phyloP scores from a whole-genome alignment of 1,140 invertebrate species.

The Camponotus vicinus region DNA sequence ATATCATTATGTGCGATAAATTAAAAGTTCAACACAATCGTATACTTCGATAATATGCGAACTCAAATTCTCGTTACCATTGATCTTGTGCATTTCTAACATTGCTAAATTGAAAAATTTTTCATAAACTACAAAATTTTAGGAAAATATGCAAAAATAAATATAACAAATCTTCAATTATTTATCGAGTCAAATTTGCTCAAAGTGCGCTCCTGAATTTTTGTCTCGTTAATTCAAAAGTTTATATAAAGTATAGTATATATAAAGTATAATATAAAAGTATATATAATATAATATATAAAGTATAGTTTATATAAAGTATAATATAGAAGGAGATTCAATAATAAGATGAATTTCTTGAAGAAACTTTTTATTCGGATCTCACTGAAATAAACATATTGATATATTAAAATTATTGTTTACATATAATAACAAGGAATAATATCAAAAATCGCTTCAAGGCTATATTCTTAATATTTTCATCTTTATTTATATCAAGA shows the following conservation, averaged over 20 bases:
- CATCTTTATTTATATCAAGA: constrained; percentile 62
- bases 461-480: constrained; percentile 62
- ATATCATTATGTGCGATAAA: neutral
- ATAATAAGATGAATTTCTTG: constrained; percentile 18
- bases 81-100: neutral
- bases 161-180: neutral
- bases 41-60: neutral
- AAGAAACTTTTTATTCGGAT: constrained; percentile 71
- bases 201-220: too few species aligned
- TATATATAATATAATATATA: neutral
- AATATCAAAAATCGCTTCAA: constrained; percentile 76
- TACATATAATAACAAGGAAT: neutral
- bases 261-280: too few species aligned
- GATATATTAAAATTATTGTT: constrained; percentile 59
- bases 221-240: neutral
- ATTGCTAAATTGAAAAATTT: neutral
- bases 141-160: neutral
- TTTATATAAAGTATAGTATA: too few species aligned
- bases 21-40: neutral
- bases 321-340: constrained; percentile 17
- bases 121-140: neutral
- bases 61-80: neutral
- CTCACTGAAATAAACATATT: constrained; percentile 79
- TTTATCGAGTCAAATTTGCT: neutral
- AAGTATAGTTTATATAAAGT: neutral